A percentile compares a stretch with the other conserved stretches of the same genome.
Evolutionary conservation across 1,140 invertebrate species (phyloP).

Genomic region (Drosophila subpulchrella): DNA sequence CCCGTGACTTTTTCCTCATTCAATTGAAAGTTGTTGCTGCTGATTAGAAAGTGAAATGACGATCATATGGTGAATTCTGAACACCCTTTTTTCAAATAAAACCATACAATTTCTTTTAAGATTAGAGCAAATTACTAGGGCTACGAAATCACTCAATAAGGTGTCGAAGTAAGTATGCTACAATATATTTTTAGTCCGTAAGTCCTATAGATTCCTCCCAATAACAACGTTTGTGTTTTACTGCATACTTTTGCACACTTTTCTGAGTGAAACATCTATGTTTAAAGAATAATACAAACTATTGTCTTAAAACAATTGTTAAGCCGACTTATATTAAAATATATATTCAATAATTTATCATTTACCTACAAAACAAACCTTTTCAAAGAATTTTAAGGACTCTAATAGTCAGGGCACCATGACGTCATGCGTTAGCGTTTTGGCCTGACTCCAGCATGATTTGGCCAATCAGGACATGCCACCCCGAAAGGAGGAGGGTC

Average conservation of each 20-base stretch:
- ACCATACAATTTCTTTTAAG: too few species aligned
- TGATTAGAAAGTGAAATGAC: constrained; percentile 78
- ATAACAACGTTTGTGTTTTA: too few species aligned
- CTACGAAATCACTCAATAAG: too few species aligned
- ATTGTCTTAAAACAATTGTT: not conserved
- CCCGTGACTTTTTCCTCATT: constrained; percentile 22
- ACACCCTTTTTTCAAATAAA: constrained; percentile 11
- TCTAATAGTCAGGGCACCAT: constrained; percentile 8
- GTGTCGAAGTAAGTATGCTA: too few species aligned
- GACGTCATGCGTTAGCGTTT: constrained; percentile 72
- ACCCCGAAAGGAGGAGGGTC: constrained; percentile 52
- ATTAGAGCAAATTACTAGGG: too few species aligned
- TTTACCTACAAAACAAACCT: not conserved
- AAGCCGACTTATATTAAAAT: not conserved
- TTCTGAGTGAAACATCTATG: too few species aligned
- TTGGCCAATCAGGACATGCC: constrained; percentile 71
- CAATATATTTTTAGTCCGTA: too few species aligned
- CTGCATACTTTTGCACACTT: too few species aligned
- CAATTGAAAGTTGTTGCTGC: constrained; percentile 53
- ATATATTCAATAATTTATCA: not conserved
- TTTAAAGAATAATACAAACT: too few species aligned
- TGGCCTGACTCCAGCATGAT: constrained; percentile 81
- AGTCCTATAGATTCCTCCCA: too few species aligned
- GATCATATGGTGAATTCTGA: not conserved
- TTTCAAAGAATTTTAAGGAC: not conserved